Percentiles rank a stretch among this genome's conserved stretches.
phyloP scores from a whole-genome alignment of 2,797 vertebrate genomes.

The Typhlichthys subterraneus region DNA sequence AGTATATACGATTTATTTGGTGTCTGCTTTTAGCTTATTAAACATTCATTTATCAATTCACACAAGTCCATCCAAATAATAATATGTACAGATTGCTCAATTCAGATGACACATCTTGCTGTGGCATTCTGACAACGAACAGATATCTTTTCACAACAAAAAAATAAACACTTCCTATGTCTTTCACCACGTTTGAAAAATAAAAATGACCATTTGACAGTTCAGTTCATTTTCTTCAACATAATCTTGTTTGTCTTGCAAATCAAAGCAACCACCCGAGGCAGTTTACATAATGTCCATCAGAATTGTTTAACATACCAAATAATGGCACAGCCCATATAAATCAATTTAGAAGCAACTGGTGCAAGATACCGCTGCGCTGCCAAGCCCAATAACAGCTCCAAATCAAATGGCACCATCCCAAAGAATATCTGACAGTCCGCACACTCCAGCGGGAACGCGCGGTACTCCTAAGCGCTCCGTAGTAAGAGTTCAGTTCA shows the following conservation, averaged over 20 bases:
- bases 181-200: slow-evolving; percentile 39
- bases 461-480: slow-evolving; percentile 35
- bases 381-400: slow-evolving; percentile 31
- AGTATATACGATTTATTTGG: slow-evolving; percentile 71
- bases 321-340: slow-evolving; percentile 46
- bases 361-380: slow-evolving; percentile 49
- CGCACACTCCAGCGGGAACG: slow-evolving; percentile 39
- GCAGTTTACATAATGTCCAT: slow-evolving; percentile 48
- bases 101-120: slow-evolving; percentile 36
- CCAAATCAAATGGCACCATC: slow-evolving; percentile 16
- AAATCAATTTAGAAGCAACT: slow-evolving; percentile 60
- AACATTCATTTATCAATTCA: slow-evolving; percentile 54
- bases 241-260: slow-evolving; percentile 55
- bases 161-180: slow-evolving; percentile 51
- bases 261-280: slow-evolving; percentile 58
- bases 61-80: slow-evolving; percentile 6
- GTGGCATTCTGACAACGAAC: slow-evolving; percentile 33
- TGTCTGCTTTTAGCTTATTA: slow-evolving; percentile 69
- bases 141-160: slow-evolving; percentile 42
- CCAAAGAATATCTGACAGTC: slow-evolving; percentile 28
- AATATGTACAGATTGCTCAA: slow-evolving; percentile 59
- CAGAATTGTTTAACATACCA: slow-evolving; percentile 25
- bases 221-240: slow-evolving; percentile 36
- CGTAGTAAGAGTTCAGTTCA: slow-evolving; percentile 25
- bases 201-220: slow-evolving; percentile 28